phyloP scores from a whole-genome alignment of 2,888 invertebrate species.

The Neoaliturus tenellus region DNA sequence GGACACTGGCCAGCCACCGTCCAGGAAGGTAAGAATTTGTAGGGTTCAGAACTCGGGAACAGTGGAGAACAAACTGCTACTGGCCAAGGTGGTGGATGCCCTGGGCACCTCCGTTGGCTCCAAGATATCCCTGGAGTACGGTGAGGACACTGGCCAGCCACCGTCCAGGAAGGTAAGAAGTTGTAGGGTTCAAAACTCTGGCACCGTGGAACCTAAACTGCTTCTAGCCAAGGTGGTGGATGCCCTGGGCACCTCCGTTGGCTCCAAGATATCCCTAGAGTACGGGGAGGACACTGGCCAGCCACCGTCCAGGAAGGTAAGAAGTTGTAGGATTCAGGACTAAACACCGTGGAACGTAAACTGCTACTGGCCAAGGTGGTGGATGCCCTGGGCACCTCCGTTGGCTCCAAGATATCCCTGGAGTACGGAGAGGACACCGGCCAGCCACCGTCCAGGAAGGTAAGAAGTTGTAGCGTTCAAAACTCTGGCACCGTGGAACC shows the following conservation, averaged over 20 bases:
- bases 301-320: neutral
- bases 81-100: slow-evolving; percentile 87
- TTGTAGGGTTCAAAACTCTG: no score
- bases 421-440: slow-evolving; percentile 54
- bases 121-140: slow-evolving; percentile 43
- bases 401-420: slow-evolving; percentile 69
- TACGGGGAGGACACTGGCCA: slow-evolving; percentile 53
- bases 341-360: slow-evolving; percentile 84
- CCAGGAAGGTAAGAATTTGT: slow-evolving; percentile 1
- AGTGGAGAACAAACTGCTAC: slow-evolving; percentile 84
- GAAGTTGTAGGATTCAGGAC: no score
- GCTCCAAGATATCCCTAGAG: slow-evolving; percentile 48
- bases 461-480: no score
- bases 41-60: slow-evolving; percentile 81
- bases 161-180: neutral
- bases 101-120: slow-evolving; percentile 80
- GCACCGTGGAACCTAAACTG: slow-evolving; percentile 85
- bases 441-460: neutral
- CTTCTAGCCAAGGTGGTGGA: slow-evolving; percentile 86
- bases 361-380: slow-evolving; percentile 86
- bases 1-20: slow-evolving; percentile 1
- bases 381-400: slow-evolving; percentile 84
- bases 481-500: slow-evolving; percentile 84
- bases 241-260: slow-evolving; percentile 83
- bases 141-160: slow-evolving; percentile 51